Base-by-base conservation (phyloP, 2,113 vertebrate species). In the Enhydra lutris region DNA sequence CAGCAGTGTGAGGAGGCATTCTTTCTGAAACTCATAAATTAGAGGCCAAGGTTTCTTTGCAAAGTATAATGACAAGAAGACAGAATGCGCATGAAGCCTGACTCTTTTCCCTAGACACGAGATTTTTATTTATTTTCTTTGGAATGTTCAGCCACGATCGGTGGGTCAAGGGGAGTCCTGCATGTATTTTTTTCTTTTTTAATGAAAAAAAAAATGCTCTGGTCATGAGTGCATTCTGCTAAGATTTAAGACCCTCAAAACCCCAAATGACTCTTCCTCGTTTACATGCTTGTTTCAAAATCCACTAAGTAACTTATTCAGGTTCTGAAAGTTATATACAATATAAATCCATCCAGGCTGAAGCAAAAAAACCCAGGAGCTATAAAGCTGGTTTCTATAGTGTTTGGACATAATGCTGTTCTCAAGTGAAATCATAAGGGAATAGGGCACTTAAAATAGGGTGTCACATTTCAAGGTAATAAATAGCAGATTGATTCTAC, bases 401-500 rank as follows among this genome's bases (percentile, higher is more conserved):
- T 98, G 98, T 98, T 98, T 98, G 98, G 99, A 99, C 74, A 97
- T 98, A 99, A 99, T 98, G 97, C 98, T 99, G 98, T 98, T 98
- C 98, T 98, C 96, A 95, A 98, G 97, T 98, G 99, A 99, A 99
- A 99, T 99, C 99, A 99, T 99, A 99, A 97, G 99, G 99, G 99
- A 99, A 99, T 97, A 99, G 98, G 99, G 99, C 99, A 99, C 99
- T 99, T 99, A 99, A 99, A 99, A 99, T 98, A 98, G 99, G 99
- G 99, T 99, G 99, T 99, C 99, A 99, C 99, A 99, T 99, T 99
- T 99, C 99, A 80, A 99, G 99, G 99, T 99, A 99, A 99, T 99
- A 99, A 99, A 99, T 99, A 99, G 99, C 99, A 99, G 99, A 99
- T 99, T 99, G 99, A 99, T 99, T 99, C 99, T 98, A 99, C 99